These are phyloP conservation scores for Daboia siamensis DNA, from an alignment of 2,113 vertebrate species.

Conservation along the genomic window DNA sequence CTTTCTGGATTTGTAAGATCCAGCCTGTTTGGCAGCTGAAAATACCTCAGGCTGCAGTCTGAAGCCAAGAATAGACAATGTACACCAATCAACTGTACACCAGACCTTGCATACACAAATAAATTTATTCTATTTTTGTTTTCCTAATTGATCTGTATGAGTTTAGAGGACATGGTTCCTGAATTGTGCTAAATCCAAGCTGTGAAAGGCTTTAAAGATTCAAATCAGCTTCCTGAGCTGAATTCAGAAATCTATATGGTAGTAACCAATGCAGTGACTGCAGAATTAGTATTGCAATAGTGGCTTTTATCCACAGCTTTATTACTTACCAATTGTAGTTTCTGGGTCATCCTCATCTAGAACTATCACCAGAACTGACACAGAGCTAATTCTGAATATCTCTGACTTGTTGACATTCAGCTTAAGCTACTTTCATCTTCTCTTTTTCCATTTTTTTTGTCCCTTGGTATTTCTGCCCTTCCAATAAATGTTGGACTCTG, in stretches of 20 bases:
- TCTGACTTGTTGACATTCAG: background rate
- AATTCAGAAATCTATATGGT: background rate
- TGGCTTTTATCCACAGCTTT: background rate
- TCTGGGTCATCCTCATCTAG: background rate
- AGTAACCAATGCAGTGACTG: background rate
- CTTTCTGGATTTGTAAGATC: background rate
- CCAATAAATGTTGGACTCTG: background rate
- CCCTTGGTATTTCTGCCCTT: background rate
- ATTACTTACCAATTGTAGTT: background rate
- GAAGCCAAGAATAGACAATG: background rate
- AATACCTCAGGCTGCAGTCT: background rate
- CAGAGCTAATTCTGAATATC: background rate
- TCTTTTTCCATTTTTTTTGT: background rate
- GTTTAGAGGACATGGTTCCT: background rate
- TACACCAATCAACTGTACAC: background rate
- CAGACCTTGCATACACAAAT: background rate
- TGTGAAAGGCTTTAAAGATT: background rate
- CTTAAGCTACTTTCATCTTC: background rate
- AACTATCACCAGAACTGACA: background rate
- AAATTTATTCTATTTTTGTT: background rate
- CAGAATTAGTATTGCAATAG: background rate
- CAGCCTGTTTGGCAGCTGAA: background rate
- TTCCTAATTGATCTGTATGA: slow-evolving; percentile 1
- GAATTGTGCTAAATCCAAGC: background rate
- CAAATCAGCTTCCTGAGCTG: background rate